Percentiles rank a stretch among this genome's conserved stretches.
Conservation (phyloP, 2,797 vertebrate genomes). For the Otolemur crassicaudatus region DNA sequence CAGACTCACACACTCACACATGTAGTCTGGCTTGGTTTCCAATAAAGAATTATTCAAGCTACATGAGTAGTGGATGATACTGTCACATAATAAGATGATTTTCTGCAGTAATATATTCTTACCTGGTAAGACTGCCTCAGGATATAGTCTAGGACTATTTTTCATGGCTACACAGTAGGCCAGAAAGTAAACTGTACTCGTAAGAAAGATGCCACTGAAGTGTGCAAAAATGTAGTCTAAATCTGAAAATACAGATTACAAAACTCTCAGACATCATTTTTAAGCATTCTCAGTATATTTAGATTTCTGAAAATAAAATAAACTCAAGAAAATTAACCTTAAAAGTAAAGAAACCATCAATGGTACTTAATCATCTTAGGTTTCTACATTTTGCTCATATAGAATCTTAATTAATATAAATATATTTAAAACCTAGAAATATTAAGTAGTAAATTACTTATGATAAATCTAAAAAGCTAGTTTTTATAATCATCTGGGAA, state of each 20-base stretch:
- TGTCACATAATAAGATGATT: background rate
- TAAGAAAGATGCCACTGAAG: constrained; percentile 93
- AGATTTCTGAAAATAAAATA: constrained; percentile 28
- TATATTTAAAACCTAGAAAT: background rate
- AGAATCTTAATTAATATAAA: constrained; percentile 4
- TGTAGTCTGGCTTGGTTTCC: background rate
- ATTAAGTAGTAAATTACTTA: background rate
- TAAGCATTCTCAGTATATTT: constrained; percentile 10
- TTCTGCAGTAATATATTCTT: constrained; percentile 70
- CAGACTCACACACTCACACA: background rate
- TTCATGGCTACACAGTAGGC: constrained; percentile 92
- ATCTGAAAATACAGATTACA: constrained; percentile 88
- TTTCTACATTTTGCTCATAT: background rate
- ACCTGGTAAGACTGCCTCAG: constrained; percentile 93
- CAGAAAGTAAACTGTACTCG: constrained; percentile 93
- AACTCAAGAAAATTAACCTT: background rate
- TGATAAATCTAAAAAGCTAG: background rate
- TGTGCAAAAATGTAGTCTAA: constrained; percentile 94
- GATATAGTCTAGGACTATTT: constrained; percentile 92
- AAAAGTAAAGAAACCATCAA: background rate
- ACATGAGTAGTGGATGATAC: background rate
- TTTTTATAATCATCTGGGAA: constrained; percentile 26
- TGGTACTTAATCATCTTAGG: background rate
- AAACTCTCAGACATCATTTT: constrained; percentile 7
- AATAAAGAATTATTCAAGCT: background rate